These are phyloP conservation scores for Ceratosolen solmsi DNA, from an alignment of 1,140 invertebrate species.

Conservation along the genomic window DNA sequence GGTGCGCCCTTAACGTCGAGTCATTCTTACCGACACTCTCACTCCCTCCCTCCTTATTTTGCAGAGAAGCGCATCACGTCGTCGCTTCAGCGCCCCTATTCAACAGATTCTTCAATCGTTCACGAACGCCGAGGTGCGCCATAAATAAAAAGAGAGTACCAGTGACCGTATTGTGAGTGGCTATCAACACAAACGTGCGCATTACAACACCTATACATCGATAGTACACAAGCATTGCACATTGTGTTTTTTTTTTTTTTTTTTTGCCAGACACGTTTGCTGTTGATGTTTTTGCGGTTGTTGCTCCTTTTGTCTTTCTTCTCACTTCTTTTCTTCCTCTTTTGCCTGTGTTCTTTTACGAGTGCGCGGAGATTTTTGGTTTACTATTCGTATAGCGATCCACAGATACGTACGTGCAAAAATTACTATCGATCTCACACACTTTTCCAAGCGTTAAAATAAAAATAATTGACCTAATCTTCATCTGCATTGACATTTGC, in stretches of 20 bases:
- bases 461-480: no score
- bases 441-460: no score
- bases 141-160: slow-evolving; percentile 27
- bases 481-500: no score
- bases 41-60: background rate
- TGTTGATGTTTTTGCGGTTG: background rate
- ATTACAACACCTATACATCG: background rate
- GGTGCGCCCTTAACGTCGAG: background rate
- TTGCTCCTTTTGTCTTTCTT: background rate
- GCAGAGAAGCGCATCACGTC: background rate
- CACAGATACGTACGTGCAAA: no score
- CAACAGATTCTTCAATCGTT: background rate
- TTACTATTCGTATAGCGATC: no score
- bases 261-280: background rate
- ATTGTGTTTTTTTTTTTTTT: background rate
- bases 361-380: no score
- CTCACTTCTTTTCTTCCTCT: no score
- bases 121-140: background rate
- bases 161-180: background rate
- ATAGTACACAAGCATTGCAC: background rate
- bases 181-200: background rate
- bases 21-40: background rate
- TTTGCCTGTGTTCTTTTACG: no score
- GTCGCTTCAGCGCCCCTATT: background rate
- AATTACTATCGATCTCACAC: no score